Evolutionary conservation across 2,113 vertebrate species (phyloP).

Genomic region (Atractosteus spatula): DNA sequence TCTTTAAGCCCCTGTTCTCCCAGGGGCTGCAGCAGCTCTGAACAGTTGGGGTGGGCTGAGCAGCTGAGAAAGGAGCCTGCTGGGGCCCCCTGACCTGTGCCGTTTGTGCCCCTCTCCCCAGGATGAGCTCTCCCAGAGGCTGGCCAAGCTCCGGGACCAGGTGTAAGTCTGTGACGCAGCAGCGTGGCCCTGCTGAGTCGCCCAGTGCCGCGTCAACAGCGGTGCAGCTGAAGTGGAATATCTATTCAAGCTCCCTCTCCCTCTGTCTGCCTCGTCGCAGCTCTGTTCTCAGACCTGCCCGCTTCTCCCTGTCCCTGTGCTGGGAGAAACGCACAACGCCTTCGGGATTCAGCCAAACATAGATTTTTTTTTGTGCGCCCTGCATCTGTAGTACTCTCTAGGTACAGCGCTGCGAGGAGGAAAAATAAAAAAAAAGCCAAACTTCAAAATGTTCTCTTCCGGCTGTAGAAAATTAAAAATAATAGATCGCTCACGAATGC

Average conservation of each 20-base stretch:
- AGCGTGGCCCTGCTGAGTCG: neutral
- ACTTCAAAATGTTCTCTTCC: too few species aligned
- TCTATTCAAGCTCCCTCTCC: neutral
- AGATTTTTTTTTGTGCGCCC: neutral
- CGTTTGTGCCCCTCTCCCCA: conserved; percentile 36
- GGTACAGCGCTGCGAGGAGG: neutral
- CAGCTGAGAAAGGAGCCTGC: too few species aligned
- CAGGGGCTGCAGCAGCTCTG: too few species aligned
- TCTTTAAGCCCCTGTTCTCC: too few species aligned
- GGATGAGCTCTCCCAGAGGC: conserved; percentile 90
- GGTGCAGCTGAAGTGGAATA: neutral
- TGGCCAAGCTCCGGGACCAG: conserved; percentile 89
- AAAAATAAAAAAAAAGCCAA: too few species aligned
- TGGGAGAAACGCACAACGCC: neutral
- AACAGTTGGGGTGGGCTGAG: too few species aligned
- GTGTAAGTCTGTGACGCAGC: conserved; percentile 53
- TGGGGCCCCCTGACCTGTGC: too few species aligned
- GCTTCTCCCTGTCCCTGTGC: neutral
- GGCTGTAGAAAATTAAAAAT: too few species aligned
- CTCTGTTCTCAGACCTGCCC: neutral
- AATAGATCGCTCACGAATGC: too few species aligned
- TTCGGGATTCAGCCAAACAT: too few species aligned
- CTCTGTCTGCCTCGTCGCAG: neutral
- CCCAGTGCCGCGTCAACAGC: neutral
- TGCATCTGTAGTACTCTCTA: neutral